Conservation (phyloP, 2,797 vertebrate genomes). For the Anolis apletophallus region DNA sequence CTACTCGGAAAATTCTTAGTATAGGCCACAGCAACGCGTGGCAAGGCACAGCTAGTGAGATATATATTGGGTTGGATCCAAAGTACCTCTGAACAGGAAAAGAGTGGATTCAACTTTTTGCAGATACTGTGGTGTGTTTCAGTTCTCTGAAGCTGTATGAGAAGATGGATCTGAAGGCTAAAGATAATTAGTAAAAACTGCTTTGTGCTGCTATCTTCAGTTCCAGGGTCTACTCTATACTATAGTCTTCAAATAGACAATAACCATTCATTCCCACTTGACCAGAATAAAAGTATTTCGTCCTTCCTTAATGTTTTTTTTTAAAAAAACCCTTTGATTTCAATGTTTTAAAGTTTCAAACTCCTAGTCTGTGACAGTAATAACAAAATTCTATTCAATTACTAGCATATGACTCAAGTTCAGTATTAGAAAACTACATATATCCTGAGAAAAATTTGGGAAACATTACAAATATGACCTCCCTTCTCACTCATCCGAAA, state of each 20-base stretch:
- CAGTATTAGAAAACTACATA: too few relatives aligned
- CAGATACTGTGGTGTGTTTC: not conserved
- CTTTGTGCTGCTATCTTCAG: not conserved
- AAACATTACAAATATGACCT: not conserved
- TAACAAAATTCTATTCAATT: too few relatives aligned
- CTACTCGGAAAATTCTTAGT: too few relatives aligned
- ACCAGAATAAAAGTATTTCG: too few relatives aligned
- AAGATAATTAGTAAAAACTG: not conserved
- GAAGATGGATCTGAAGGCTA: not conserved
- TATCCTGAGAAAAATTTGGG: not conserved
- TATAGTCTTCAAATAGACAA: not conserved
- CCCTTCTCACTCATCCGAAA: not conserved
- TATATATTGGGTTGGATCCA: not conserved
- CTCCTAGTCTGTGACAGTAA: too few relatives aligned
- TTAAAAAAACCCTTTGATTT: too few relatives aligned
- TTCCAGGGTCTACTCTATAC: not conserved
- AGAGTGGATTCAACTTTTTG: not conserved
- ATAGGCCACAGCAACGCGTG: too few relatives aligned
- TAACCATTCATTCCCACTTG: not conserved
- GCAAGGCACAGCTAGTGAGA: too few relatives aligned
- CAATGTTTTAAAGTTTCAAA: too few relatives aligned
- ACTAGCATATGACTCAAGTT: too few relatives aligned
- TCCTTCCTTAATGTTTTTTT: too few relatives aligned
- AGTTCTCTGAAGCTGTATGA: not conserved
- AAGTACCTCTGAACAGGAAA: not conserved